Base-by-base conservation (phyloP, 2,113 vertebrate genomes). In the Calyptommatus sinebrachiatus region DNA sequence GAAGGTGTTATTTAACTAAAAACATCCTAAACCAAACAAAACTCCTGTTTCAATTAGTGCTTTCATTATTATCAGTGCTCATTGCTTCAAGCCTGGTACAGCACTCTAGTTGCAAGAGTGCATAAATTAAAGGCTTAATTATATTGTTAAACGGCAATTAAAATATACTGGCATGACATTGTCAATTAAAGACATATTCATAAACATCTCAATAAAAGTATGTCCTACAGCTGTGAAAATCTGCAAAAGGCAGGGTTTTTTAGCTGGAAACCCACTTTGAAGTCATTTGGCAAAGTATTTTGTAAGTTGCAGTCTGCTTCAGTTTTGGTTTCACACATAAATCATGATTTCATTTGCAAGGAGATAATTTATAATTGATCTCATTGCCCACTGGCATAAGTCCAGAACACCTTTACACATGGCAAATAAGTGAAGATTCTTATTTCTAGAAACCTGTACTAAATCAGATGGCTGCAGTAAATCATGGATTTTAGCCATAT, bases 101-200 rank as follows among this genome's bases (percentile, higher is more conserved):
- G 85, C 84, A 16, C 82, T 83, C 79, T 12, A 35, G 88, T 91
- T 84, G 7, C 84, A 88, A 83, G 85, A 10, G 28, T 87, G 84
- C 84, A 86, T 92, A 92, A 91, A 92, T 91, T 79, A 84, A 89
- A 65, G 77, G 78, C 77, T 86, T 91, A 92, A 94, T 93, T 91
- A 89, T 88, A 90, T 83, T 88, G 91, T 88, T 85, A 83, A 90
- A 71, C 78, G 81, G 89, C 92, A 92, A 93, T 94, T 91, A 93
- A 91, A 85, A 91, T 83, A 88, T 87, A 91, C 93, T 82, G 89
- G 86, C 88, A 76, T 87, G 88, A 81, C 82, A 88, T 5, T 89
- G 90, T 81, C 91, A 92, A 88, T 89, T 90, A 89, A 85, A 92
- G 80, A 88, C 84, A 78, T 86, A 88, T 87, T 90, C 91, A 84